These are phyloP conservation scores for Netelia virgata DNA, from an alignment of 2,888 invertebrate genomes.

Conservation along the genomic window DNA sequence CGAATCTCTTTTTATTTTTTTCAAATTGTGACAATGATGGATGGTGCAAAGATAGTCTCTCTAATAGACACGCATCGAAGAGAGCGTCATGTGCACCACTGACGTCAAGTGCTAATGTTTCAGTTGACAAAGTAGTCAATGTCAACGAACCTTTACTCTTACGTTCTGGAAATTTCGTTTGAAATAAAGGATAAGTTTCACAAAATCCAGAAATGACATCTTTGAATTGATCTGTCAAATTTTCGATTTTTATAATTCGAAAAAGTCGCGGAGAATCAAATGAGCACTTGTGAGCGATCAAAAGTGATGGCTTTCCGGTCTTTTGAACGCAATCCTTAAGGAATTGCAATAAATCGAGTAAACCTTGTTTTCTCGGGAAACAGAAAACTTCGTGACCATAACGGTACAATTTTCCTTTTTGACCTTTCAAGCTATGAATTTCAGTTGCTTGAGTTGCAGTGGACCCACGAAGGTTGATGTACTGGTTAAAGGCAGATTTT, in stretches of 20 bases:
- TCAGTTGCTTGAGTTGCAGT: not conserved
- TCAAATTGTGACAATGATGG: conserved; percentile 18
- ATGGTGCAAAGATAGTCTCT: conserved; percentile 36
- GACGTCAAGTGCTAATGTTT: conserved; percentile 28
- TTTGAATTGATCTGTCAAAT: conserved; percentile 14
- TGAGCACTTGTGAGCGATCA: conserved; percentile 33
- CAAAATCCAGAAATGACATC: conserved; percentile 28
- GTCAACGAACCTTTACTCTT: conserved; percentile 29
- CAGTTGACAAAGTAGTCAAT: conserved; percentile 25
- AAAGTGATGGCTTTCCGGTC: conserved; percentile 20
- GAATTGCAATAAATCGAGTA: conserved; percentile 9
- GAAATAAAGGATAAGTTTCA: conserved; percentile 33
- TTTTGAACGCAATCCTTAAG: conserved; percentile 24
- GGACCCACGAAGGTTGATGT: not conserved
- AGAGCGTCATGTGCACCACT: conserved; percentile 33
- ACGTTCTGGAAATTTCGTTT: conserved; percentile 38
- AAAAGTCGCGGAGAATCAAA: conserved; percentile 35
- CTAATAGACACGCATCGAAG: conserved; percentile 34
- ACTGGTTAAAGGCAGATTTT: not conserved
- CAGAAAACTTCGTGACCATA: conserved; percentile 18
- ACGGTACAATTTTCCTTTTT: conserved; percentile 8
- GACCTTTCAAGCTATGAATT: not conserved
- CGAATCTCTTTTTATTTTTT: conserved; percentile 29
- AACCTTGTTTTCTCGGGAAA: not conserved
- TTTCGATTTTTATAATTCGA: conserved; percentile 30